Conservation (phyloP, 2,113 vertebrate species). For the Pimephales promelas region DNA sequence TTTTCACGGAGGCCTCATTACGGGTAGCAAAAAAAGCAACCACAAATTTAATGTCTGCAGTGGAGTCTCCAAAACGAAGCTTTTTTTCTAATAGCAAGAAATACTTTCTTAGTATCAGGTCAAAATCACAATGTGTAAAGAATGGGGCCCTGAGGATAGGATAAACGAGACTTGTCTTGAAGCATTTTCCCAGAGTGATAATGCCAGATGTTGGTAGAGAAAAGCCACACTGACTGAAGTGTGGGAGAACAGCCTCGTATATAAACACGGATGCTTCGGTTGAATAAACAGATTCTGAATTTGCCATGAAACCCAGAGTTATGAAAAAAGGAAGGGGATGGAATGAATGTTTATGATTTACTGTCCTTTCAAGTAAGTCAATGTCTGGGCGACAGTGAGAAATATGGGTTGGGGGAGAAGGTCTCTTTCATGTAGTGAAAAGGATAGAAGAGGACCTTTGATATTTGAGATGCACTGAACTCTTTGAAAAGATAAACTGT, state of each 20-base stretch:
- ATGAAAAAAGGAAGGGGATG: conserved; percentile 50
- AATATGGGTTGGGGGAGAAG: conserved; percentile 64
- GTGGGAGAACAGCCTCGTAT: conserved; percentile 45
- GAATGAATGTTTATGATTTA: conserved; percentile 54
- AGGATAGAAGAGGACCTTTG: conserved; percentile 72
- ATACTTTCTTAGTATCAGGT: conserved; percentile 34
- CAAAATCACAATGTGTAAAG: conserved; percentile 38
- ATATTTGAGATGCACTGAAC: conserved; percentile 71
- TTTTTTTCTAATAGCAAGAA: conserved; percentile 57
- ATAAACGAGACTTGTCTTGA: conserved; percentile 44
- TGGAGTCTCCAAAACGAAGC: not conserved
- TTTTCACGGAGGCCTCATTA: conserved; percentile 38
- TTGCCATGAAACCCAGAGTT: conserved; percentile 40
- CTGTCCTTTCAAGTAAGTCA: conserved; percentile 63
- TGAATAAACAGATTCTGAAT: conserved; percentile 52
- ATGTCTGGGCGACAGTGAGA: conserved; percentile 55
- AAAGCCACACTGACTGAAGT: not conserved
- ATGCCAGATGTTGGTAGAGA: conserved; percentile 64
- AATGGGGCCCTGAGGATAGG: conserved; percentile 4
- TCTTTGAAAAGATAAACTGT: conserved; percentile 67
- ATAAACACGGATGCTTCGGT: conserved; percentile 45
- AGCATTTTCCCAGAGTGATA: conserved; percentile 68
- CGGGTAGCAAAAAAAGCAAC: conserved; percentile 56
- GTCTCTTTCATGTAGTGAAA: conserved; percentile 74
- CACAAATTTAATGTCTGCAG: conserved; percentile 28